phyloP scores from a whole-genome alignment of 2,888 invertebrate genomes.

The Caenorhabditis afra region DNA sequence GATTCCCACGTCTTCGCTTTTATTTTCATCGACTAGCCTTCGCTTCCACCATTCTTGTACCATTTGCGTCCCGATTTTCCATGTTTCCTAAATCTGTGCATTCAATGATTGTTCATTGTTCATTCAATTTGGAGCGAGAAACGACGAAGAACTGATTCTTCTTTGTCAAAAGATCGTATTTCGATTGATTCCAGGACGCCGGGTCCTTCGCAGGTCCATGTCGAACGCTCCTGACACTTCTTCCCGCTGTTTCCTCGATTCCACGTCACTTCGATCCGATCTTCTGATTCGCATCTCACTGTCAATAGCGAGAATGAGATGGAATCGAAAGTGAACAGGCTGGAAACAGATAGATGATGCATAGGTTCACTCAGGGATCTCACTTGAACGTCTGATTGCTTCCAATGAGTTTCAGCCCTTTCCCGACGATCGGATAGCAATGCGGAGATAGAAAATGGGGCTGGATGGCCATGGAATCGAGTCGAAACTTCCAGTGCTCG shows the following conservation, averaged over 20 bases:
- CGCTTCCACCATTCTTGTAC: slow-evolving; percentile 4
- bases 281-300: slow-evolving; percentile 5
- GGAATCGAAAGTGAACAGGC: slow-evolving; percentile 42
- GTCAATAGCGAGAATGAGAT: background rate
- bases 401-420: slow-evolving; percentile 44
- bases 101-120: background rate
- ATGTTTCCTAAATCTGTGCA: too few species aligned
- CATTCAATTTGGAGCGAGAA: slow-evolving; percentile 8
- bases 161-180: slow-evolving; percentile 11
- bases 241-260: background rate
- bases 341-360: slow-evolving; percentile 6
- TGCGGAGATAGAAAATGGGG: slow-evolving; percentile 27
- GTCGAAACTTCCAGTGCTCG: slow-evolving; percentile 9
- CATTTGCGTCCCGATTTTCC: slow-evolving; percentile 1
- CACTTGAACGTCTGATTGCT: slow-evolving; percentile 28
- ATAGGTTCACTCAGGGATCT: slow-evolving; percentile 1
- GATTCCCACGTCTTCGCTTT: slow-evolving; percentile 1
- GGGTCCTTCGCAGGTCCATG: slow-evolving; percentile 1
- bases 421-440: slow-evolving; percentile 33
- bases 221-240: background rate
- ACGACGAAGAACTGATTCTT: slow-evolving; percentile 14
- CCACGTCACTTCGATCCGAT: background rate
- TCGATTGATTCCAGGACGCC: slow-evolving; percentile 23
- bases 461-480: slow-evolving; percentile 29
- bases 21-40: slow-evolving; percentile 16